These are phyloP conservation scores for Acinonyx jubatus DNA, from an alignment of 2,113 vertebrate species.

Conservation along the genomic window DNA sequence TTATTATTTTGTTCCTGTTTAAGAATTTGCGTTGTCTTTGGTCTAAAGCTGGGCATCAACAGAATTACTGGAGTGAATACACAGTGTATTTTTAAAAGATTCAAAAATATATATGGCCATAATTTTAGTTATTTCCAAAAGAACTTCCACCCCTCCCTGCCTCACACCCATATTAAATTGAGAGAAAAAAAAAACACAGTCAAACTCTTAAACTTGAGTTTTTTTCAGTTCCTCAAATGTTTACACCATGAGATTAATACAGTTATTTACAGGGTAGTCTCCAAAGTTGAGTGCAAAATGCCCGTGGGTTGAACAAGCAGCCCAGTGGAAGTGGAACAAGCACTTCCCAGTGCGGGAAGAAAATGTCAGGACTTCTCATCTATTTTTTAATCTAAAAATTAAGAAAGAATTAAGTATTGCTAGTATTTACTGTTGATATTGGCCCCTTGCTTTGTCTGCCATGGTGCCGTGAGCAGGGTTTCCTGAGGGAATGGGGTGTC, in stretches of 20 bases:
- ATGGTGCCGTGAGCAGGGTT: not conserved
- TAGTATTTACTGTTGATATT: not conserved
- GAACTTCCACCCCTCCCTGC: not conserved
- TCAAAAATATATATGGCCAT: slow-evolving; percentile 52
- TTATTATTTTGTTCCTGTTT: slow-evolving; percentile 71
- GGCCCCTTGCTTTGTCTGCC: not conserved
- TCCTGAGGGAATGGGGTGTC: not conserved
- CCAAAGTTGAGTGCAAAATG: not conserved
- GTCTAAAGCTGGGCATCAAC: slow-evolving; percentile 76
- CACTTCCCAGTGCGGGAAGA: not conserved
- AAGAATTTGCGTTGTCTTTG: slow-evolving; percentile 69
- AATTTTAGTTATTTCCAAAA: slow-evolving; percentile 21
- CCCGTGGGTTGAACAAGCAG: not conserved
- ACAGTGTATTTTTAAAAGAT: slow-evolving; percentile 68
- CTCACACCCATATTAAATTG: slow-evolving; percentile 37
- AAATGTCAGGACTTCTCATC: not conserved
- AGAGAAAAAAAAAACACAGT: slow-evolving; percentile 41
- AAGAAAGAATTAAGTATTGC: not conserved
- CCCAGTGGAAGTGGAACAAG: not conserved
- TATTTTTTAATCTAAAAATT: not conserved
- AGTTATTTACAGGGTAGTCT: not conserved
- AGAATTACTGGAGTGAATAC: slow-evolving; percentile 76
- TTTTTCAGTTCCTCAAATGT: slow-evolving; percentile 25
- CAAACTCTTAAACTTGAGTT: not conserved
- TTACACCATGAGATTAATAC: not conserved